A percentile compares a stretch with the other conserved stretches of the same genome.
phyloP scores from a whole-genome alignment of 1,140 invertebrate genomes.

The Lepidurus packardi region DNA sequence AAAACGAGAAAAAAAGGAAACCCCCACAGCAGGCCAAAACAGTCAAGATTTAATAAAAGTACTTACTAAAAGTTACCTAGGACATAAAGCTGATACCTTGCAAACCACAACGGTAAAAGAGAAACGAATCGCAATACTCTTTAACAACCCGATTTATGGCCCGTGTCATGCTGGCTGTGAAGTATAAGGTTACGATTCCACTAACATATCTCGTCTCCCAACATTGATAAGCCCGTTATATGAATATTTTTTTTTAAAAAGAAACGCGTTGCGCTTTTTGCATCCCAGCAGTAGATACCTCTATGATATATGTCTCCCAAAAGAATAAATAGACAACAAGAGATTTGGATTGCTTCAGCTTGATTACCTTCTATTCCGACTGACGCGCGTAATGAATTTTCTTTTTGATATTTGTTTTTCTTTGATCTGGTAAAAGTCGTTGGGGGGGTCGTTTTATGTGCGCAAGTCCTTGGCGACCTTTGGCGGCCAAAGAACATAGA shows the following conservation, averaged over 20 bases:
- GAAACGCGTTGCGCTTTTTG: no score
- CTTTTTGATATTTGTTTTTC: not conserved
- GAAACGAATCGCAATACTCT: not conserved
- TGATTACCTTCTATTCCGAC: not conserved
- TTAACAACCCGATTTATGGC: not conserved
- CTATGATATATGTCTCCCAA: no score
- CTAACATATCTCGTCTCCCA: not conserved
- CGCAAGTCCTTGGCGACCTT: not conserved
- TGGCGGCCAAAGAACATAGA: not conserved
- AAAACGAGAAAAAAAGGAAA: no score
- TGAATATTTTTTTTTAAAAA: not conserved
- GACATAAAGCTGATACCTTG: not conserved
- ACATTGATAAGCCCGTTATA: not conserved
- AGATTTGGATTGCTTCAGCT: no score
- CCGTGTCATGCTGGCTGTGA: not conserved
- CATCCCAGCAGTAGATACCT: no score
- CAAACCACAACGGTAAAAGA: not conserved
- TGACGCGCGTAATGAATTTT: not conserved
- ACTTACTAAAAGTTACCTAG: not conserved
- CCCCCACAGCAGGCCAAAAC: not conserved
- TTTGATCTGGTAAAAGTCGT: no score
- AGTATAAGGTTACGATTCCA: not conserved
- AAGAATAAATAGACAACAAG: no score
- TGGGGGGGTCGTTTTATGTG: not conserved
- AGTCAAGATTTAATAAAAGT: not conserved